Evolutionary conservation across 92 coral and sea anemone genomes (phyloP).

Genomic region (Desmophyllum pertusum): DNA sequence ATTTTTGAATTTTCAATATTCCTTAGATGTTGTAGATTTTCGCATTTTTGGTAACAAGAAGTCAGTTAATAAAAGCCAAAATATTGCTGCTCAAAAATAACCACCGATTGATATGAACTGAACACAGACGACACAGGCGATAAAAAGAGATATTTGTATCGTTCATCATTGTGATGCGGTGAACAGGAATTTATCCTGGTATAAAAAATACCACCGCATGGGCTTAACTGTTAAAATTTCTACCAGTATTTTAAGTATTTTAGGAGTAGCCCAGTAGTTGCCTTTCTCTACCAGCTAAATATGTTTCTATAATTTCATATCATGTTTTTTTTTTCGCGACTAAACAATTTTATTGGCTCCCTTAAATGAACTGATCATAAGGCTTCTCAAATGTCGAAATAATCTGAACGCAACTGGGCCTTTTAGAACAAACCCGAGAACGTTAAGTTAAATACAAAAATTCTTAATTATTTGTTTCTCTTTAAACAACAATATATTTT

Average conservation of each 20-base stretch:
- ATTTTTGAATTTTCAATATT: too few relatives aligned
- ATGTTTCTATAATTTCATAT: not conserved
- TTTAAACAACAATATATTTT: not conserved
- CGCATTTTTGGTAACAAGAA: not conserved
- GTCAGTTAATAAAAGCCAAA: not conserved
- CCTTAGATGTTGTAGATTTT: not conserved
- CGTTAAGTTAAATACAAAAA: not conserved
- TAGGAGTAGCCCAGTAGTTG: not conserved
- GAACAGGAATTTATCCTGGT: too few relatives aligned
- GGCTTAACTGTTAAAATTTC: not conserved
- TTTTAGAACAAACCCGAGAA: too few relatives aligned
- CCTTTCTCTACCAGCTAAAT: not conserved
- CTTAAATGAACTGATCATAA: too few relatives aligned
- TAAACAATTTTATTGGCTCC: not conserved
- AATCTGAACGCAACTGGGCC: too few relatives aligned
- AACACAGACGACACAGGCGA: not conserved
- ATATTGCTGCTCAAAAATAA: not conserved
- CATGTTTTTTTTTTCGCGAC: too few relatives aligned
- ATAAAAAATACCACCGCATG: not conserved
- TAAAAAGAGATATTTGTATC: not conserved
- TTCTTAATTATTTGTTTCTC: not conserved
- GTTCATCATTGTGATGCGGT: not conserved
- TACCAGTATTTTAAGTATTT: not conserved
- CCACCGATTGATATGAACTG: not conserved
- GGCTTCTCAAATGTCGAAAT: too few relatives aligned